Conservation (phyloP, 2,888 invertebrate species). For the Myathropa florea region DNA sequence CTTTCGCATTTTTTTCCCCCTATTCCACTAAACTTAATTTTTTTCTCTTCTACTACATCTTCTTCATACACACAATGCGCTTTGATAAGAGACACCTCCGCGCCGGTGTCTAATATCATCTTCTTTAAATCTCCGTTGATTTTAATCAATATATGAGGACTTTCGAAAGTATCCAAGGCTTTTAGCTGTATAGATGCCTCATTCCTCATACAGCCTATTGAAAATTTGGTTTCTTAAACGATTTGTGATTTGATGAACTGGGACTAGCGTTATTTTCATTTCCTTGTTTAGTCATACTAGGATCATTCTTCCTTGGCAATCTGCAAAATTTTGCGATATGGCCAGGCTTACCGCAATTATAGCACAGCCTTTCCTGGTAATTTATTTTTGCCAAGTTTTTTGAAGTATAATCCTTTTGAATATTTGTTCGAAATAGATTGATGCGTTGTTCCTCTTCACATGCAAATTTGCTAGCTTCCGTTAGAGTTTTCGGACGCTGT, state of each 20-base stretch:
- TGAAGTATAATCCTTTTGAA: constrained; percentile 3
- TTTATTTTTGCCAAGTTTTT: too few relatives aligned
- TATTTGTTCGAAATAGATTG: constrained; percentile 1
- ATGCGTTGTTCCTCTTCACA: constrained; percentile 32
- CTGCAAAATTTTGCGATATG: not conserved
- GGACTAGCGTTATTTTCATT: not conserved
- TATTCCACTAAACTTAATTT: not conserved
- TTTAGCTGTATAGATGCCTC: not conserved
- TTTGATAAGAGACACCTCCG: not conserved
- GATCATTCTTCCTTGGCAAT: not conserved
- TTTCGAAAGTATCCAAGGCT: not conserved
- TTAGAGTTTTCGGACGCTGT: constrained; percentile 18
- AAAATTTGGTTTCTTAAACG: not conserved
- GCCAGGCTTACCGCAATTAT: not conserved
- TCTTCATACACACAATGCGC: not conserved
- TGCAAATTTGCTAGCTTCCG: constrained; percentile 11
- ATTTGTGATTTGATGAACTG: not conserved
- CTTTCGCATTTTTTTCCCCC: not conserved
- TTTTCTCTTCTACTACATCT: not conserved
- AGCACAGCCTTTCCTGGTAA: not conserved
- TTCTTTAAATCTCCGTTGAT: not conserved
- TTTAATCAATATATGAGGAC: not conserved
- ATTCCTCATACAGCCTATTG: not conserved
- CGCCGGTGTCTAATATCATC: not conserved
- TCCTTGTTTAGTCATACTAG: not conserved